Base-by-base conservation (phyloP, 2,888 invertebrate genomes). In the Mamestra brassicae region DNA sequence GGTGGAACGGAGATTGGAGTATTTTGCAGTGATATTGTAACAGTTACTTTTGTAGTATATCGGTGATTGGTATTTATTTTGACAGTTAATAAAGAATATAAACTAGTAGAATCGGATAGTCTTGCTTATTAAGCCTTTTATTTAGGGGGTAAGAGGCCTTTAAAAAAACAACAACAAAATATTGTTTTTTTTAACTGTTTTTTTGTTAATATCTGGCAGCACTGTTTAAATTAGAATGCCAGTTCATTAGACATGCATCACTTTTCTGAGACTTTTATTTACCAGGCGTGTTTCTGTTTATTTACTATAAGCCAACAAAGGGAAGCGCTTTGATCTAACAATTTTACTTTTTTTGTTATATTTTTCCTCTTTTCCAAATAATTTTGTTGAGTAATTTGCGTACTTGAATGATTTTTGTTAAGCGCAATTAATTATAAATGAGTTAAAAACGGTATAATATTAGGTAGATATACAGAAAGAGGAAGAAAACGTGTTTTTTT, bases 291-390 rank as follows among this genome's bases (percentile, higher is more conserved):
- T 57, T n/a, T 74, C 62, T 17, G 60, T 75, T 67, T 75, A 74
- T 80, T 80, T 80, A 47, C 69, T 74, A 26, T 62, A 58, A 80
- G 6, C 63, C 54, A 63, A 54, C 63, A 78, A 64, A 63, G 45
- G 62, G 5, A 78, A 52, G 26, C 54, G 13, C 55, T 68, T 62
- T 57, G 34, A 55, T 61, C 50, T 26, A 68, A 26, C 42, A 42
- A 5, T 74, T 63, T 63, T 15, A 1, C 8, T 13, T 58, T 58
- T 52, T 76, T 45, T 6, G 7, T 6, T 45, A 45, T n/a, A 45
- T 63, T 67, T 52, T 26, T 45, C 17, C 17, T 34, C 62, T 55
- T n/a, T 55, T 58, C 26, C 6, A n/a, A 5, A n/a, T 38, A 36
- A 63, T 78, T 70, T 70, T 1, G 4, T 36, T 34, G n/a, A 70